A percentile compares a stretch with the other conserved stretches of the same genome.
These are phyloP conservation scores for Villa cingulata DNA, from an alignment of 2,888 invertebrate species.

Conservation along the genomic window DNA sequence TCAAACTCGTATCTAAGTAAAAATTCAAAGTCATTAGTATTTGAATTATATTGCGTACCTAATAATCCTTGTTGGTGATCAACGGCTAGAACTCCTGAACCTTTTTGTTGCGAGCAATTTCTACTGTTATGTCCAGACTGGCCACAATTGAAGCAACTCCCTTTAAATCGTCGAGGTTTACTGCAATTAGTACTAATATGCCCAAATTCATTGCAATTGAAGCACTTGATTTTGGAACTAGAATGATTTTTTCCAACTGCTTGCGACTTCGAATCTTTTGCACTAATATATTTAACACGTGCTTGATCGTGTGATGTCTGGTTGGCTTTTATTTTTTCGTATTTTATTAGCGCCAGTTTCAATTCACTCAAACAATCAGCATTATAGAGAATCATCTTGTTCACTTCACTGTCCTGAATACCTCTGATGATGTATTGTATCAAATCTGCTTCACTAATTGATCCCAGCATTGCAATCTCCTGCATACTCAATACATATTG, in stretches of 20 bases:
- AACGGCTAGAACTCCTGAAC: too few species aligned
- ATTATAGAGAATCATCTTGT: neutral
- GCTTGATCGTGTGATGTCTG: too few species aligned
- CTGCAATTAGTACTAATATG: neutral
- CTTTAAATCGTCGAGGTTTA: neutral
- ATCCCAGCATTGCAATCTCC: neutral
- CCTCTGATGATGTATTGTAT: neutral
- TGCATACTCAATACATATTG: neutral
- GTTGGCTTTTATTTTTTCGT: neutral
- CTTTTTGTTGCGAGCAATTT: neutral
- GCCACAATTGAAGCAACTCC: conserved; percentile 1
- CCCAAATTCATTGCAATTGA: neutral
- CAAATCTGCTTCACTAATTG: conserved; percentile 1
- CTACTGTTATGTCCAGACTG: neutral
- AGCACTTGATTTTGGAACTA: neutral
- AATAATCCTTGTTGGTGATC: too few species aligned
- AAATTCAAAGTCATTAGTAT: too few species aligned
- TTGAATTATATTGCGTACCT: too few species aligned
- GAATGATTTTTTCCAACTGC: neutral
- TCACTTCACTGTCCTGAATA: neutral
- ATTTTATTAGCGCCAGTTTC: neutral
- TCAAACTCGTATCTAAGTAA: too few species aligned
- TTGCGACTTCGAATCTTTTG: neutral
- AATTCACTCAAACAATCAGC: neutral
- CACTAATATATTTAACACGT: neutral